Conservation (phyloP, 2,113 vertebrate species). For the Oxygymnocypris stewartii region DNA sequence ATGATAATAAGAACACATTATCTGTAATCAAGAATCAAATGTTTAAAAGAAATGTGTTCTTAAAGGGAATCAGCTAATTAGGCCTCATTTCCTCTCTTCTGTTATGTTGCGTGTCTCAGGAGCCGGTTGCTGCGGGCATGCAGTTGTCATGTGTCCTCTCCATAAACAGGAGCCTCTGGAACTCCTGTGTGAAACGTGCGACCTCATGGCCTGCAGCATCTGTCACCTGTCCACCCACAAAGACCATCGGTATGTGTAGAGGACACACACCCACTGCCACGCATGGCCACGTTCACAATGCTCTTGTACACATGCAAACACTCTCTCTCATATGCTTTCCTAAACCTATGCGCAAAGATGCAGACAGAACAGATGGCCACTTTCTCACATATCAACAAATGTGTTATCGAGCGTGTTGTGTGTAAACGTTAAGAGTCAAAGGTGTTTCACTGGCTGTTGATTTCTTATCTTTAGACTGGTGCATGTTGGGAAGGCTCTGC, state of each 20-base stretch:
- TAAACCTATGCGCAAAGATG: neutral
- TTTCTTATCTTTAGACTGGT: constrained; percentile 65
- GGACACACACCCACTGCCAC: constrained; percentile 62
- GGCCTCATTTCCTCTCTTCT: constrained; percentile 4
- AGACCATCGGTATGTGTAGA: constrained; percentile 77
- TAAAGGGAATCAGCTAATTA: constrained; percentile 37
- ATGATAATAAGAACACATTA: too few species aligned
- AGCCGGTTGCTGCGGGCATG: constrained; percentile 68
- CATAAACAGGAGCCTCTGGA: constrained; percentile 81
- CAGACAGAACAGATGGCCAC: constrained; percentile 24
- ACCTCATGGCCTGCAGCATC: constrained; percentile 81
- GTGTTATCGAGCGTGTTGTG: neutral
- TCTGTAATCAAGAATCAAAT: too few species aligned
- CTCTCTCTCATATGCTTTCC: neutral
- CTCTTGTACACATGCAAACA: constrained; percentile 15
- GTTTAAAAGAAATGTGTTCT: too few species aligned
- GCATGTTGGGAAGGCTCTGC: constrained; percentile 74
- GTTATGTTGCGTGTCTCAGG: constrained; percentile 61
- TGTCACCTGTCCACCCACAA: constrained; percentile 81
- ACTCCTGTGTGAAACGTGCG: constrained; percentile 81
- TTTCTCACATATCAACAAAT: neutral
- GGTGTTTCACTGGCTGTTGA: constrained; percentile 5
- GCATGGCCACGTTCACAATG: neutral
- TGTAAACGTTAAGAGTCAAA: constrained; percentile 17
- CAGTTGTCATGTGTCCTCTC: constrained; percentile 74